Conservation (phyloP, 2,797 vertebrate species). For the Clangula hyemalis region DNA sequence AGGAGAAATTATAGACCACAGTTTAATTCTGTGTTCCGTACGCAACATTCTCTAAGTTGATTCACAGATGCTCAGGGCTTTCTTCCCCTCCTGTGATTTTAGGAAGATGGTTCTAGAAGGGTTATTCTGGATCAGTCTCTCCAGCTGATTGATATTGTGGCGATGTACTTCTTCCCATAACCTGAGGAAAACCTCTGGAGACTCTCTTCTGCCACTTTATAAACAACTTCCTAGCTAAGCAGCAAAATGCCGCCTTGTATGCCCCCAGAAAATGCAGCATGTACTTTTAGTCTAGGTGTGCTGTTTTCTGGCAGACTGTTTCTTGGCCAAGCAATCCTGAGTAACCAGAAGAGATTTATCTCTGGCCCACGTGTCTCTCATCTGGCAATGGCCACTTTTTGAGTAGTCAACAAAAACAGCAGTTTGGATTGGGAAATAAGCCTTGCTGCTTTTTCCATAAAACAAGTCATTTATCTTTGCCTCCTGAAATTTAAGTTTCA, state of each 20-base stretch:
- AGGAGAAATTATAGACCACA: not conserved
- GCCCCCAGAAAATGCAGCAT: accelerated
- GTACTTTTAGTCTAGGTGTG: not conserved
- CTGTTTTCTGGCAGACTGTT: not conserved
- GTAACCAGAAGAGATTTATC: not conserved
- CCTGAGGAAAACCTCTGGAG: not conserved
- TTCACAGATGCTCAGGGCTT: not conserved
- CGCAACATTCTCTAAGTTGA: not conserved
- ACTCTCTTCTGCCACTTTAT: not conserved
- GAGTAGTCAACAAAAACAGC: conserved; percentile 9
- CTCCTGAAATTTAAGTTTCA: conserved; percentile 26
- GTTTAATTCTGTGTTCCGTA: not conserved
- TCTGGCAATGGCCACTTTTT: conserved; percentile 29
- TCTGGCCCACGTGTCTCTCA: not conserved
- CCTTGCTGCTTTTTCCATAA: not conserved
- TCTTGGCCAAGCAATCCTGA: not conserved
- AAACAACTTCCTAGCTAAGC: not conserved
- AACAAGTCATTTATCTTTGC: conserved; percentile 19
- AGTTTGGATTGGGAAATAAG: not conserved
- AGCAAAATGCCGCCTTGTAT: not conserved
- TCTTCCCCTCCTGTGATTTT: not conserved
- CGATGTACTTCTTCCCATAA: not conserved
- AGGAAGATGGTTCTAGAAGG: not conserved
- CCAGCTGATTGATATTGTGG: accelerated
- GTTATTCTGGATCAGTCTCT: not conserved